Base-by-base conservation (phyloP, 1,140 invertebrate genomes). In the Nasonia longicornis region DNA sequence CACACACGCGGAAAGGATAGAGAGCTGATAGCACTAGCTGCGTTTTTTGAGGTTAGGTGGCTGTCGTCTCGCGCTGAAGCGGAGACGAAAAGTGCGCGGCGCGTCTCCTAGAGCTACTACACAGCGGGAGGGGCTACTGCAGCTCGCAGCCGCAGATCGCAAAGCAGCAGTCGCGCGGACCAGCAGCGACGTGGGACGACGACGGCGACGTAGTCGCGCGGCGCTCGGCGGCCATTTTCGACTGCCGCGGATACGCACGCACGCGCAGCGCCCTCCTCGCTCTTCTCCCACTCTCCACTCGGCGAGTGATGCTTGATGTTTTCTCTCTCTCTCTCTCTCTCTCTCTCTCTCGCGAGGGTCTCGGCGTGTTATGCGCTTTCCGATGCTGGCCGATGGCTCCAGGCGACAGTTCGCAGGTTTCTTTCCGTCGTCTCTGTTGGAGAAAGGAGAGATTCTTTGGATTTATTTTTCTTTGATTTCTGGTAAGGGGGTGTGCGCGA, bases 221-320 rank as follows among this genome's bases (percentile, higher is more conserved):
- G 80, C 83, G 82, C 83, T 84, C 83, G 67, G 85, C 88, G 87
- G 88, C 88, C 88, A 89, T 89, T 89, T 89, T 89, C 87, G 86
- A 84, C 85, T 84, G 85, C 86, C 85, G 85, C 87, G 79, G 80
- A 85, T 70, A 83, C 67, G 31, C 77, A 85, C 83, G 77, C 85
- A 85, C 84, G 80, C 45, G 70, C 77, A 67, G 31, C 80, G 66
- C 67, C 1, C 64, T n/a, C 29, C 64, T 12, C 64, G 70, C 80
- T 81, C 80, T 81, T 76, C 84, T 84, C 82, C 85, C 42, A 31
- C 45, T 31, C 26, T 26, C 26, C 26, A 26, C 26, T 26, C 26
- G 26, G 26, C 26, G 1, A 26, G 26, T 26, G 26, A 26, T 26
- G 26, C 26, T 26, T 26, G 26, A 26, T 26, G 26, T 26, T 26